Evolutionary conservation across 2,113 vertebrate species (phyloP), one percentile per base, ranked within the genome.

Genomic region (Lophochroa leadbeateri): DNA sequence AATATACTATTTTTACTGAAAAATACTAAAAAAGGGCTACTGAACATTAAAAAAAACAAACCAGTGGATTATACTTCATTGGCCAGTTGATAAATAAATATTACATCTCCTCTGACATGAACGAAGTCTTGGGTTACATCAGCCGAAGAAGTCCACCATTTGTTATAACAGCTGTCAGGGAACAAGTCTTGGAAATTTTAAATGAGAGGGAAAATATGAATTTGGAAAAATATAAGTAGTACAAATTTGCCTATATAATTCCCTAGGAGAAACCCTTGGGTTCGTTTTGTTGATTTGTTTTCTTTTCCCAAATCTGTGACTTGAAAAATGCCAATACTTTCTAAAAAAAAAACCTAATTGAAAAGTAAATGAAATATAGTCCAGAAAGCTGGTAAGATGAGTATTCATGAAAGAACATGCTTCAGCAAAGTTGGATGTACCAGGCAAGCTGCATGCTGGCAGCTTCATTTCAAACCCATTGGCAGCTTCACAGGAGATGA

Each of bases 81-180:
- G 47, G 64, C n/a, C 7, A 50, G 21, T 6, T 61, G 69, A 71
- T 69, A 71, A 90, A 80, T 49, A 85, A 90, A 83, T 75, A 72
- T 81, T 88, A 61, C n/a, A 60, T 47, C 39, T 92, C 35, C 35
- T 55, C 33, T 87, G 94, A 90, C 78, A 50, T 17, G 46, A 77
- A 31, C 44, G 23, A 81, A 71, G 78, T 19, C 57, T 87, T 87
- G 57, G 61, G 93, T 94, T 87, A 87, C 79, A 86, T 81, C 85
- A 96, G 50, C 68, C 90, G 82, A 81, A 95, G 80, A 81, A 77
- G 55, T 41, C 35, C 35, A 78, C 69, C 52, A 61, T 83, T 90
- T 93, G 72, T 85, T 92, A 17, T 23, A 93, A 49, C 86, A 89
- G 74, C 83, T 93, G 69, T 57, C 88, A 93, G 77, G 39, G 43